Evolutionary conservation across 1,140 invertebrate genomes (phyloP).

Genomic region (Callitettix versicolor): DNA sequence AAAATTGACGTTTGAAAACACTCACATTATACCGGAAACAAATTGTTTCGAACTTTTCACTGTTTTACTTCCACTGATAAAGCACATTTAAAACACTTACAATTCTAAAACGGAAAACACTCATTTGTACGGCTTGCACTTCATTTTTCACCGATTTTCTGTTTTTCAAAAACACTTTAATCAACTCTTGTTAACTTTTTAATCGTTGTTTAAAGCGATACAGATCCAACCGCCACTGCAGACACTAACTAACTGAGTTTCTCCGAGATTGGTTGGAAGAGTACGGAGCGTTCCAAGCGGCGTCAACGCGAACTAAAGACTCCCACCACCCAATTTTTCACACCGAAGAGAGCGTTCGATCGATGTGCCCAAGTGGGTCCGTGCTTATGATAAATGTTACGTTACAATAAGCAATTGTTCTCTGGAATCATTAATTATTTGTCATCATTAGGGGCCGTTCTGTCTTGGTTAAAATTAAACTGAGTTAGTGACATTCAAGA

Average conservation of each 20-base stretch:
- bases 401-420: too few species aligned
- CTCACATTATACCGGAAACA: too few species aligned
- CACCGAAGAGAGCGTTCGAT: constrained; percentile 9
- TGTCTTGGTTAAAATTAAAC: too few species aligned
- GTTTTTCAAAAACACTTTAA: neutral
- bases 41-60: too few species aligned
- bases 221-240: constrained; percentile 1
- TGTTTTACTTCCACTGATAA: neutral
- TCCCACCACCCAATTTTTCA: constrained; percentile 10
- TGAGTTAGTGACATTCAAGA: too few species aligned
- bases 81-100: neutral
- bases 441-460: too few species aligned
- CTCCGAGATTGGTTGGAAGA: neutral
- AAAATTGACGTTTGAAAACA: too few species aligned
- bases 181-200: constrained; percentile 2
- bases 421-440: too few species aligned
- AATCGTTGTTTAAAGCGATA: neutral
- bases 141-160: neutral
- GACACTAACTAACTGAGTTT: neutral
- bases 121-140: neutral
- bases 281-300: neutral
- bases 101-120: neutral
- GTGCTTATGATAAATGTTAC: too few species aligned
- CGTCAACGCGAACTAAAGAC: neutral
- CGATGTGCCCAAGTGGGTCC: constrained; percentile 4